A percentile compares a stretch with the other conserved stretches of the same genome.
Evolutionary conservation across 2,797 vertebrate species (phyloP).

Genomic region (Trachops cirrhosus): DNA sequence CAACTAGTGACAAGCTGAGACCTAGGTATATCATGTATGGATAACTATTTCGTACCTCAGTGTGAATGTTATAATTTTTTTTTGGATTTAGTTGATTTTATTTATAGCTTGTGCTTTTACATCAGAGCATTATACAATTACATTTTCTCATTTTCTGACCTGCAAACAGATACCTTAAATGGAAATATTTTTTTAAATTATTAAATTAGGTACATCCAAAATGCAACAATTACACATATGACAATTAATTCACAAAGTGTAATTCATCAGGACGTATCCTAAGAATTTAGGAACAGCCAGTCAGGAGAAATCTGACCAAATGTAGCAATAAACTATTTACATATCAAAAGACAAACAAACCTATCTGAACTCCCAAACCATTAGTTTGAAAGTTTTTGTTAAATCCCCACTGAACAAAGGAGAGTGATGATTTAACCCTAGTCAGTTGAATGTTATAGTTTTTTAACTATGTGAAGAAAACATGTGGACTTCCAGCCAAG

Average conservation of each 20-base stretch:
- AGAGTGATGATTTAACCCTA: conserved; percentile 78
- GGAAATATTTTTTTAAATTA: conserved; percentile 81
- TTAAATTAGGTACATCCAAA: conserved; percentile 87
- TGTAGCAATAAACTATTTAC: conserved; percentile 82
- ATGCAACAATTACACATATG: conserved; percentile 87
- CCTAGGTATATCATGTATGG: background rate
- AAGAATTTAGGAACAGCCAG: conserved; percentile 86
- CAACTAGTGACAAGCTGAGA: background rate
- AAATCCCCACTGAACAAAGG: conserved; percentile 74
- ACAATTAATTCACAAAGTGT: conserved; percentile 88
- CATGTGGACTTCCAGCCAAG: too few species aligned
- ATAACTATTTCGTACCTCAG: background rate
- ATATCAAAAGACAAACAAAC: conserved; percentile 83
- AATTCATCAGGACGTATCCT: conserved; percentile 84
- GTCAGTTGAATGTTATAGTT: too few species aligned
- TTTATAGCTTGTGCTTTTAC: conserved; percentile 91
- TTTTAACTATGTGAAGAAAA: background rate
- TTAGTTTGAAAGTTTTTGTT: conserved; percentile 75
- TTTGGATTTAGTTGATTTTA: conserved; percentile 92
- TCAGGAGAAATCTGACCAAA: conserved; percentile 86
- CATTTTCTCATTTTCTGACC: conserved; percentile 94
- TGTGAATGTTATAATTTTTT: background rate
- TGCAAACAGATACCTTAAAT: conserved; percentile 96
- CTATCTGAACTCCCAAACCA: conserved; percentile 82
- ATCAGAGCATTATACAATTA: conserved; percentile 89